Percentiles rank a stretch among this genome's conserved stretches.
phyloP scores from a whole-genome alignment of 1,140 invertebrate genomes.

The Drosophila bipectinata region DNA sequence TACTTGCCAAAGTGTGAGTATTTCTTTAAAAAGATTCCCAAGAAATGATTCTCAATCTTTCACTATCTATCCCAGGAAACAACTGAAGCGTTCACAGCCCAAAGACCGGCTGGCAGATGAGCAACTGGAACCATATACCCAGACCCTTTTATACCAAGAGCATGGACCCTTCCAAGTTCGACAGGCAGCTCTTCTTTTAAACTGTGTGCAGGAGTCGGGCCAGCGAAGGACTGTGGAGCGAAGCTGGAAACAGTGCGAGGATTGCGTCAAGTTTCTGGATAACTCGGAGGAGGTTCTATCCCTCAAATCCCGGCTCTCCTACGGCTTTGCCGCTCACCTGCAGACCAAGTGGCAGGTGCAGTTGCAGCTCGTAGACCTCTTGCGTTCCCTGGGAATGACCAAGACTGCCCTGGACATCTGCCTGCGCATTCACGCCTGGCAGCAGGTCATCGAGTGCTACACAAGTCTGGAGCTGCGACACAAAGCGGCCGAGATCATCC shows the following conservation, averaged over 20 bases:
- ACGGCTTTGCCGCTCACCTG: conserved; percentile 88
- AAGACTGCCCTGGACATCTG: conserved; percentile 95
- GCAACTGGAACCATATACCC: conserved; percentile 92
- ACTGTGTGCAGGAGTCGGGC: conserved; percentile 90
- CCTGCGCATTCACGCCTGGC: conserved; percentile 93
- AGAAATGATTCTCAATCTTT: conserved; percentile 1
- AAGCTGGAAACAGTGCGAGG: conserved; percentile 93
- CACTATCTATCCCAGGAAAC: conserved; percentile 83
- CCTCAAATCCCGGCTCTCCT: conserved; percentile 83
- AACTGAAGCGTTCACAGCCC: conserved; percentile 89
- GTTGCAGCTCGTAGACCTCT: conserved; percentile 90
- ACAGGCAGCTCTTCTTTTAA: conserved; percentile 88
- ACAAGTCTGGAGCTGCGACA: conserved; percentile 92
- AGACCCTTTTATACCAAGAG: conserved; percentile 86
- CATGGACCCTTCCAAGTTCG: conserved; percentile 91
- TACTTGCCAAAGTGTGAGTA: conserved; percentile 89
- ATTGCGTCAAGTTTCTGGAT: conserved; percentile 87
- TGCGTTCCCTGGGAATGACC: conserved; percentile 91
- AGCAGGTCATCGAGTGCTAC: conserved; percentile 96
- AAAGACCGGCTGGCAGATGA: conserved; percentile 91
- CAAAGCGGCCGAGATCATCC: conserved; percentile 95
- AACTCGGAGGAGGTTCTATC: conserved; percentile 20
- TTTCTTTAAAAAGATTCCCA: conserved; percentile 14
- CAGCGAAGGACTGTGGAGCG: conserved; percentile 93
- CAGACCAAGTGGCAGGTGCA: conserved; percentile 90